A percentile compares a stretch with the other conserved stretches of the same genome.
phyloP scores from a whole-genome alignment of 2,888 invertebrate species.

The Trachelus iudaicus region DNA sequence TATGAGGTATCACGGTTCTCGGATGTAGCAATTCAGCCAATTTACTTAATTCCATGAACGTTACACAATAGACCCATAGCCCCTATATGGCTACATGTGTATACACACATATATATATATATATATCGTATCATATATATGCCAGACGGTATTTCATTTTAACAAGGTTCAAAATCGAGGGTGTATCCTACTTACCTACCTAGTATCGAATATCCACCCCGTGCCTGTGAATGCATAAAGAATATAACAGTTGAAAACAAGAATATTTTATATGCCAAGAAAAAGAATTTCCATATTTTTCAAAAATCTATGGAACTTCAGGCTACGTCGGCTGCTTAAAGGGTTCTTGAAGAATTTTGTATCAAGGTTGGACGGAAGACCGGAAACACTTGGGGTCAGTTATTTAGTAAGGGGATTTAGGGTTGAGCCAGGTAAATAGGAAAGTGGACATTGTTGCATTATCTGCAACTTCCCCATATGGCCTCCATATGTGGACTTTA shows the following conservation, averaged over 20 bases:
- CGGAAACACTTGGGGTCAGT: neutral
- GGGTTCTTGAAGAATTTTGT: neutral
- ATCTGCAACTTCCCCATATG: conserved; percentile 34
- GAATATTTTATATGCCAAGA: neutral
- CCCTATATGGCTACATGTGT: conserved; percentile 3
- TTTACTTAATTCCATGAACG: conserved; percentile 48
- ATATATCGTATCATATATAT: too few species aligned
- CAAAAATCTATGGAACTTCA: neutral
- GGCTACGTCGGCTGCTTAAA: neutral
- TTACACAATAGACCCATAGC: conserved; percentile 32
- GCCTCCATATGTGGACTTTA: conserved; percentile 48
- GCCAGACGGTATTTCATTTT: neutral
- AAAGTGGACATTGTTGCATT: conserved; percentile 3
- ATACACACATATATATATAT: neutral
- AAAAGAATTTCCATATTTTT: neutral
- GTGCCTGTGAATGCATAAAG: neutral
- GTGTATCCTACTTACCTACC: neutral
- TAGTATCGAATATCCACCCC: neutral
- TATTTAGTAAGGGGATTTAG: neutral
- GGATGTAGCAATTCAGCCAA: conserved; percentile 52
- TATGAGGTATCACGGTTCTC: conserved; percentile 29
- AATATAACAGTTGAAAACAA: neutral
- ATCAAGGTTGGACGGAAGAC: neutral
- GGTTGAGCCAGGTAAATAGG: conserved; percentile 7
- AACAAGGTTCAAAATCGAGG: neutral